Conservation (phyloP, 2,113 vertebrate genomes). For the Agapornis roseicollis region DNA sequence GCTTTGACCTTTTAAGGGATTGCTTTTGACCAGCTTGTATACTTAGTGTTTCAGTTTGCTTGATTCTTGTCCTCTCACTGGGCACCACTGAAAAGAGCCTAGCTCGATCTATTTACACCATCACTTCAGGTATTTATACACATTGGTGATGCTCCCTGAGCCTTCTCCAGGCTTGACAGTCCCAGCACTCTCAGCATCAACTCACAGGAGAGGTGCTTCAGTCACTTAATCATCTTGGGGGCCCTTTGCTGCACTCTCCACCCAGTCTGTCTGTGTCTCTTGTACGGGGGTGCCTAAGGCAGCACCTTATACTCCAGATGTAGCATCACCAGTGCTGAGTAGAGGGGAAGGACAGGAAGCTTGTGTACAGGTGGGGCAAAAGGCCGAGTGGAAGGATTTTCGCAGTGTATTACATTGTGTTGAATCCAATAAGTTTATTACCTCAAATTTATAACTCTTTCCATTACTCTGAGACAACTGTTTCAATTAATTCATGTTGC, state of each 20-base stretch:
- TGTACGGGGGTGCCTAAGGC: neutral
- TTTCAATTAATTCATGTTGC: neutral
- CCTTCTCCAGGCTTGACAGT: neutral
- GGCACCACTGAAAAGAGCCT: neutral
- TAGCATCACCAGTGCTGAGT: neutral
- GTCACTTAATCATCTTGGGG: neutral
- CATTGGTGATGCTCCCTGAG: neutral
- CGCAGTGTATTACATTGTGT: neutral
- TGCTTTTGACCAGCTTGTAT: neutral
- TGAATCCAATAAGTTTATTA: neutral
- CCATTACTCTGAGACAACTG: neutral
- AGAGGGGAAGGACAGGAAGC: neutral
- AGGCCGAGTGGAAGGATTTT: neutral
- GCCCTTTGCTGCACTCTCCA: neutral
- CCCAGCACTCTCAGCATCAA: neutral
- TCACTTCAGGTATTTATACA: neutral
- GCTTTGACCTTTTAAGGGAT: neutral
- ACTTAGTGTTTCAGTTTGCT: neutral
- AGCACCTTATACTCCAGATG: neutral
- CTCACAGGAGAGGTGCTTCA: neutral
- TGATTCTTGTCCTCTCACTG: neutral
- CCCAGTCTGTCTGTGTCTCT: fast-evolving
- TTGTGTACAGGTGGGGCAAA: neutral
- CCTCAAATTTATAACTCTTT: neutral
- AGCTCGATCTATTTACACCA: neutral